Base-by-base conservation (phyloP, 2,113 vertebrate genomes). In the Ciconia boyciana region DNA sequence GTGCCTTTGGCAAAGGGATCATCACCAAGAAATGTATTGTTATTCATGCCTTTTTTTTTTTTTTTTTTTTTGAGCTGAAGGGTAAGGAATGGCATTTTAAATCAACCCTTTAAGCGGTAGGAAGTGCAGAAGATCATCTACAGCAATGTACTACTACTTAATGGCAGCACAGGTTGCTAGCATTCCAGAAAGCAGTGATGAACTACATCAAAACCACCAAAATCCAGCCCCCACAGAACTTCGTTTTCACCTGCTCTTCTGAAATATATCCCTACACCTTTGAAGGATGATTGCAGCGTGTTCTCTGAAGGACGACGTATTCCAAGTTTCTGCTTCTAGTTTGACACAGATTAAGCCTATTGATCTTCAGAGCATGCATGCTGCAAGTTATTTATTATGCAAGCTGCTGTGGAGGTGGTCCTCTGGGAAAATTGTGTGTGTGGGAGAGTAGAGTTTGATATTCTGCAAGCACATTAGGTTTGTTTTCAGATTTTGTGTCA, bases 351-450 rank as follows among this genome's bases (percentile, higher is more conserved):
- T 88, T 93, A 97, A 96, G 92, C 83, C 88, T 93, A 94, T 88
- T 96, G 94, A 96, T 96, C 96, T 94, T 92, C 90, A 95, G 68
- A 93, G 72, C 83, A 43, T 92, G 90, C 55, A 94, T 81, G 68
- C 92, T 93, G 68, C 71, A 92, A 95, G 64, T 90, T 95, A 95
- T 90, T 97, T 95, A 90, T 96, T 96, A 97, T 90, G 95, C 94
- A 95, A 93, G 94, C 87, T 93, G 70, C 94, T 95, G 91, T 96
- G 96, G 95, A 96, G 96, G 96, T 87, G 94, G 95, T 96, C 94
- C 90, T 95, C 77, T 71, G 92, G 94, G 96, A 96, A 94, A 94
- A 93, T 8, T 34, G 24, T 51, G 64, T 65, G 75, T 64, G 95
- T 64, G 92, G 95, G 96, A 94, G 80, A 93, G 32, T 24, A 89